These are phyloP conservation scores for Oreochromis grahami DNA, from an alignment of 2,797 vertebrate genomes.

Conservation along the genomic window DNA sequence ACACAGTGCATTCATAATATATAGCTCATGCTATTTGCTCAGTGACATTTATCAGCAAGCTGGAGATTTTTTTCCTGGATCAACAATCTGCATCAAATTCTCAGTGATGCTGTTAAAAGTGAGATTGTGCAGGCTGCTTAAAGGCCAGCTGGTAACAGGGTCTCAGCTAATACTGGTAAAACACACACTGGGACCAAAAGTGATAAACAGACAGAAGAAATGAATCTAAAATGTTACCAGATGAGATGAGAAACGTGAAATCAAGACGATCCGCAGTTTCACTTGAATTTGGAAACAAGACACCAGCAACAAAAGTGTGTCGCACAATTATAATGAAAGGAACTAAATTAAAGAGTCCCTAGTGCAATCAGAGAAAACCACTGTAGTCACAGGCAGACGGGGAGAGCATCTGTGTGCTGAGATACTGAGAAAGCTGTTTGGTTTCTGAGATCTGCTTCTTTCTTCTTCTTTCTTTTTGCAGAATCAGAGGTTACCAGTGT, in stretches of 20 bases:
- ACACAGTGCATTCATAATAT: not conserved
- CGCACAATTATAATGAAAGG: not conserved
- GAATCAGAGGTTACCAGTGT: conserved; percentile 38
- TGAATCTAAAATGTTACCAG: not conserved
- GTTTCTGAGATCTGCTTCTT: conserved; percentile 5
- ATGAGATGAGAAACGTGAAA: not conserved
- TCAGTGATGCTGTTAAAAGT: not conserved
- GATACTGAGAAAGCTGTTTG: not conserved
- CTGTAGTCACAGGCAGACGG: not conserved
- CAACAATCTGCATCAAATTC: not conserved
- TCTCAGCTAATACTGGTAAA: not conserved
- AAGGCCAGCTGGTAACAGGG: not conserved
- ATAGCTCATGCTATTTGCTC: not conserved
- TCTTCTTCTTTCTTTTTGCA: not conserved
- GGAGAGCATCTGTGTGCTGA: not conserved
- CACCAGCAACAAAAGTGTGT: not conserved
- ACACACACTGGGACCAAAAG: not conserved
- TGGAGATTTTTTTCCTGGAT: not conserved
- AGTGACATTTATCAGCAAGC: not conserved
- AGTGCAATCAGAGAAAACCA: not conserved
- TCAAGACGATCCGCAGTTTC: not conserved
- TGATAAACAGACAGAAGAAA: not conserved
- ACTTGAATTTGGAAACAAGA: not conserved
- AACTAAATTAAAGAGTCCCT: not conserved
- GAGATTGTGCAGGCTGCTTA: not conserved